These are phyloP conservation scores for Cygnus buccinator DNA, from an alignment of 2,113 vertebrate genomes.

Conservation along the genomic window DNA sequence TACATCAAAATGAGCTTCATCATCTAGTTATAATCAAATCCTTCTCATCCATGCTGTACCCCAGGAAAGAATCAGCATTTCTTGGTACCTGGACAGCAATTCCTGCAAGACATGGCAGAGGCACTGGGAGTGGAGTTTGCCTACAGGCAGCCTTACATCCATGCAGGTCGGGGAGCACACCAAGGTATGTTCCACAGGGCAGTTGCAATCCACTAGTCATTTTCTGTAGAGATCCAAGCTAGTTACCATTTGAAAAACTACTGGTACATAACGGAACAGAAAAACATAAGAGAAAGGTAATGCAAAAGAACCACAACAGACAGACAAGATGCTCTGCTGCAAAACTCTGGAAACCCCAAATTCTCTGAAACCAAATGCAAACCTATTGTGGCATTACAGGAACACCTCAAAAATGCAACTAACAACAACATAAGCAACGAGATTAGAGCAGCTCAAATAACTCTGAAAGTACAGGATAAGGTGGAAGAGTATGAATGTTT, in stretches of 20 bases:
- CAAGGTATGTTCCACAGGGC: neutral
- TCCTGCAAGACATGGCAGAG: neutral
- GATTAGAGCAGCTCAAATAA: neutral
- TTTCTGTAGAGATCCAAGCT: neutral
- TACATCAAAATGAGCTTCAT: neutral
- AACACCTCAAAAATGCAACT: neutral
- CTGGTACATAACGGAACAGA: neutral
- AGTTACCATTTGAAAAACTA: neutral
- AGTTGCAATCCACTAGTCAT: neutral
- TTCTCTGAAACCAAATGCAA: neutral
- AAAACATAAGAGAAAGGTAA: neutral
- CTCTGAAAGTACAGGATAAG: neutral
- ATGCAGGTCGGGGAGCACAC: neutral
- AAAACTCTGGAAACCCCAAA: neutral
- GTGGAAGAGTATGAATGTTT: neutral
- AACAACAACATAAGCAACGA: neutral
- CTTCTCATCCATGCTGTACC: neutral
- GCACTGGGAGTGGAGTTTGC: neutral
- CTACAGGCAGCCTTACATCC: neutral
- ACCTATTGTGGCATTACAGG: neutral
- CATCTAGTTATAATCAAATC: neutral
- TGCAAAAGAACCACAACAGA: neutral
- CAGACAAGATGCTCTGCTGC: neutral
- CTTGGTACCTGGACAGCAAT: neutral
- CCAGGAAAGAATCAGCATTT: neutral